phyloP scores from a whole-genome alignment of 2,797 vertebrate genomes.

The Mormyrops attenuatus region DNA sequence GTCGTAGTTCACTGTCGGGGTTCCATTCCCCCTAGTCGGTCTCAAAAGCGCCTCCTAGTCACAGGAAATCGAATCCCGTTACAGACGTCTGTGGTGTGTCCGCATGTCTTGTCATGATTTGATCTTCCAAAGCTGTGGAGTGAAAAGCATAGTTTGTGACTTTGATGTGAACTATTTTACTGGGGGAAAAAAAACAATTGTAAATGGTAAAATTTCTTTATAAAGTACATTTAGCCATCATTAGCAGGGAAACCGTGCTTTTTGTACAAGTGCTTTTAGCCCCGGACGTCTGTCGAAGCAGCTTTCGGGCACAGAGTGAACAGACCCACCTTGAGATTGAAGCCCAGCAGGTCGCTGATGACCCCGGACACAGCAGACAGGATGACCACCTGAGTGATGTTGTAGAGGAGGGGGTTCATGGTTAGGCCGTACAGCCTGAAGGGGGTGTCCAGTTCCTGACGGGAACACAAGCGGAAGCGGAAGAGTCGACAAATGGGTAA shows the following conservation, averaged over 20 bases:
- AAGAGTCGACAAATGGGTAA: neutral
- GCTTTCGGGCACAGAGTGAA: neutral
- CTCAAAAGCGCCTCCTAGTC: constrained; percentile 48
- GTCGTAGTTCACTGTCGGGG: constrained; percentile 48
- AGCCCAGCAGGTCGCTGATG: constrained; percentile 94
- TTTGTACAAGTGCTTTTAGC: neutral
- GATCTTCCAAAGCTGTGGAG: constrained; percentile 92
- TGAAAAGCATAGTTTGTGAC: constrained; percentile 22
- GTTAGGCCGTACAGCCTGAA: constrained; percentile 92
- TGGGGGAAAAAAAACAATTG: neutral
- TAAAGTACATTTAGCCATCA: neutral
- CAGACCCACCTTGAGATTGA: constrained; percentile 87
- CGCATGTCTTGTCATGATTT: constrained; percentile 77
- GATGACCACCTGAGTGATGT: constrained; percentile 98
- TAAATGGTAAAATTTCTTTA: neutral
- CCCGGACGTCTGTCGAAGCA: neutral
- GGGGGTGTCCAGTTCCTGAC: constrained; percentile 86
- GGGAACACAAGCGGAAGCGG: neutral
- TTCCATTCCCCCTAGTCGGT: constrained; percentile 41
- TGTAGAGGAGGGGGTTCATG: constrained; percentile 97
- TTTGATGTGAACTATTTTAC: neutral
- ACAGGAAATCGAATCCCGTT: constrained; percentile 39
- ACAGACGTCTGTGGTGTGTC: constrained; percentile 20
- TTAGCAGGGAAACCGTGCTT: neutral
- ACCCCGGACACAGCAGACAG: constrained; percentile 95